Base-by-base conservation (phyloP, 1,140 invertebrate genomes). In the Drosophila varians region DNA sequence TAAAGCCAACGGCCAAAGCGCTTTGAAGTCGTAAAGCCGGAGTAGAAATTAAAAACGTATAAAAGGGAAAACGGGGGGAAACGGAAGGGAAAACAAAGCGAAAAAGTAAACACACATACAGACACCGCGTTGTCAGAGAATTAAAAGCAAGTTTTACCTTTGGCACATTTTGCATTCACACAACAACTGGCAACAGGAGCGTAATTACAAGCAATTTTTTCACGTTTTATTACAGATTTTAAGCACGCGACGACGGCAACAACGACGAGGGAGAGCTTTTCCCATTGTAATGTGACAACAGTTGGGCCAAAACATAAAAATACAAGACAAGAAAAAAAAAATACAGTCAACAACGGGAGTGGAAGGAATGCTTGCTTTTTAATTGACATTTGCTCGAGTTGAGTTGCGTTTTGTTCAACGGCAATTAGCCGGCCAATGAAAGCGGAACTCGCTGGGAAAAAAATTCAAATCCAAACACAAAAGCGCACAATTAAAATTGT, bases 181-280 rank as follows among this genome's bases (percentile, higher is more conserved):
- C 40, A 72, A 58, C 61, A 74, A 25, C 49, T 68, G 31, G 26
- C 60, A 64, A 61, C 83, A 25, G 60, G 23, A 64, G 62, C 62
- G 77, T 87, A 89, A 89, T 89, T 89, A 89, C 87, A 89, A 79
- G 76, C 58, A 79, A 83, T 87, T 87, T 89, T 83, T 82, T 83
- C 45, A 74, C 82, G 75, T 90, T 90, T 89, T 86, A 83, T 89
- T 90, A 72, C 82, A 90, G 87, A 88, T 87, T 87, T 83, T 74
- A 75, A 77, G 48, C 74, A 86, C 76, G 68, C 56, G 66, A 69
- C 72, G 43, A 61, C 64, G 23, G 28, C 28, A 1, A 45, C 58
- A 26, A 28, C 56, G 69, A 58, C 77, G 28, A 40, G 73, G 77
- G 61, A 76, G 77, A 66, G 76, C 70, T 79, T 73, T 76, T 76